phyloP scores from a whole-genome alignment of 2,888 invertebrate species.

The Macrophya annulata region DNA sequence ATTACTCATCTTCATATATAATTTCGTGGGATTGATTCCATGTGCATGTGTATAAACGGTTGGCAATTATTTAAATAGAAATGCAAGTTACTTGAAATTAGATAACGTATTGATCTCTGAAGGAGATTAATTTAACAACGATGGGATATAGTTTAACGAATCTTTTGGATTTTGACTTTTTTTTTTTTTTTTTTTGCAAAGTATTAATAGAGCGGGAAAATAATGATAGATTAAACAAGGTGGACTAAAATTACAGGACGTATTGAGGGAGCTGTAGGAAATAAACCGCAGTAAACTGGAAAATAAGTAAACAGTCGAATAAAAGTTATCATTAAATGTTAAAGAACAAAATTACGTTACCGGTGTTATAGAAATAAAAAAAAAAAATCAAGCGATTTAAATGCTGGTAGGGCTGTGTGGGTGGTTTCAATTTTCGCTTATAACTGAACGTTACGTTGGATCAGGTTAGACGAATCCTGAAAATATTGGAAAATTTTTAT shows the following conservation, averaged over 20 bases:
- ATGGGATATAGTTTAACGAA: not conserved
- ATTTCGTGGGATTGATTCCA: too few species aligned
- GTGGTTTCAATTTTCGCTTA: slow-evolving; percentile 10
- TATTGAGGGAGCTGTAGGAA: not conserved
- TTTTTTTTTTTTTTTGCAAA: not conserved
- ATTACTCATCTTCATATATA: not conserved
- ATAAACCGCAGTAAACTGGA: not conserved
- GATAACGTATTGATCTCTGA: not conserved
- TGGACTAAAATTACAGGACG: not conserved
- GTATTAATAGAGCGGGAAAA: not conserved
- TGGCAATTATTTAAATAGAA: not conserved
- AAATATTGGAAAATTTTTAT: not conserved
- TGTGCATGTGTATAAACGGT: not conserved
- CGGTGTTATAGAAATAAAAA: not conserved
- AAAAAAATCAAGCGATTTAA: not conserved
- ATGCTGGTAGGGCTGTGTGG: not conserved
- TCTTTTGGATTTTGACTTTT: too few species aligned
- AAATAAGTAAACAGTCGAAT: not conserved
- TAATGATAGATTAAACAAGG: not conserved
- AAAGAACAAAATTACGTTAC: too few species aligned
- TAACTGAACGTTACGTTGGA: not conserved
- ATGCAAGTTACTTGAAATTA: not conserved
- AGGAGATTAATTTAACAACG: not conserved
- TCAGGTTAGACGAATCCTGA: not conserved
- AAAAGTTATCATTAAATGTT: not conserved